Evolutionary conservation across 35 echinoderm and acorn worm genomes (phyloP).

Genomic region (Apostichopus parvimensis): DNA sequence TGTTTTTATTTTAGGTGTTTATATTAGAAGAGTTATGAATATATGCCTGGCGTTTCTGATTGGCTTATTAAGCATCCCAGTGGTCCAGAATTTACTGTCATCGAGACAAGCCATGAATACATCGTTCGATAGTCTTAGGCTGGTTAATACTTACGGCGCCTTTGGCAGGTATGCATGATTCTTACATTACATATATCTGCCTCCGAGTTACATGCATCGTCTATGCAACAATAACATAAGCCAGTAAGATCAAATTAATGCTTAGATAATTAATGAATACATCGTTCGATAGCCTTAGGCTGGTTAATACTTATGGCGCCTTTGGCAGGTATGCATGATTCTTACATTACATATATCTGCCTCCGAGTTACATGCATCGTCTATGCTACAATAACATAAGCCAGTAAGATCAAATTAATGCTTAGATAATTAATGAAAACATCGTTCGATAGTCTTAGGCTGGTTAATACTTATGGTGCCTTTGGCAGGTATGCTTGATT

Average conservation of each 20-base stretch:
- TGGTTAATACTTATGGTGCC: conserved; percentile 98
- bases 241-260: too few relatives aligned
- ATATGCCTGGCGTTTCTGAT: conserved; percentile 76
- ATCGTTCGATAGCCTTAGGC: conserved; percentile 86
- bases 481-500: conserved; percentile 86
- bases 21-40: conserved; percentile 69
- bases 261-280: conserved; percentile 69
- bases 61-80: conserved; percentile 86
- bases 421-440: conserved; percentile 69
- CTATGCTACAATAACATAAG: too few relatives aligned
- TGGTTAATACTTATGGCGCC: conserved; percentile 98
- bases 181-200: background rate
- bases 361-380: too few relatives aligned
- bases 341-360: background rate
- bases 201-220: too few relatives aligned
- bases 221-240: too few relatives aligned
- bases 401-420: too few relatives aligned
- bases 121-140: conserved; percentile 86
- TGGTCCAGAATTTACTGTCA: conserved; percentile 89
- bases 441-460: conserved; percentile 87
- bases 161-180: conserved; percentile 83
- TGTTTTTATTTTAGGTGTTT: conserved; percentile 59
- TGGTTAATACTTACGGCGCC: conserved; percentile 98
- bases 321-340: conserved; percentile 86
- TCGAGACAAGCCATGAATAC: conserved; percentile 91